These are phyloP conservation scores for Gorilla gorilla DNA, from an alignment of 2,113 vertebrate genomes.

Conservation along the genomic window DNA sequence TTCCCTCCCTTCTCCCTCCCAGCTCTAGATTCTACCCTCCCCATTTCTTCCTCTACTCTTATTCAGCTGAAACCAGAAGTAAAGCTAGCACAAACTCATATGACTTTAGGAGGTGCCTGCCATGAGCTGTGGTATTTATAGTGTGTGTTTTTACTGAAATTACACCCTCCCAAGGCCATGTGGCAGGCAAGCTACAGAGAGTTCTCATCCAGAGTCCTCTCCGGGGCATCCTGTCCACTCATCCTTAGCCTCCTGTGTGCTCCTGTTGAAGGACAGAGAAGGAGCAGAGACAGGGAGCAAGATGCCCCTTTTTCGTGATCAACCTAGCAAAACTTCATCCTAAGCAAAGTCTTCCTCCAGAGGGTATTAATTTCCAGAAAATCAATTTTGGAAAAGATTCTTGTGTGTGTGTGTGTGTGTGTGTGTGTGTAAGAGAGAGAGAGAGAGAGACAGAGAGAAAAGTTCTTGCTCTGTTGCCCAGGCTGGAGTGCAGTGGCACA, in stretches of 20 bases:
- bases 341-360: neutral
- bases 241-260: neutral
- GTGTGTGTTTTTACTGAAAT: neutral
- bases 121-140: neutral
- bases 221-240: neutral
- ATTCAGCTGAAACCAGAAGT: neutral
- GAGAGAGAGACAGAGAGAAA: too few species aligned
- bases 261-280: neutral
- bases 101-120: neutral
- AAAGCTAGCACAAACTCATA: neutral
- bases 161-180: neutral
- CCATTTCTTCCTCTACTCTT: neutral
- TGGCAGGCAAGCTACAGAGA: neutral
- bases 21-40: neutral
- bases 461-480: too few species aligned
- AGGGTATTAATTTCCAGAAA: neutral
- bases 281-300: neutral
- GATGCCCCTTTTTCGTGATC: neutral
- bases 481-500: too few species aligned
- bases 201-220: too few species aligned
- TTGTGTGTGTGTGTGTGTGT: too few species aligned
- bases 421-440: fast-evolving
- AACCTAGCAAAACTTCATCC: neutral
- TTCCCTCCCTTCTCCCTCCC: neutral
- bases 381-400: neutral